Evolutionary conservation across 1,140 invertebrate genomes (phyloP).

Genomic region (Atta texana): DNA sequence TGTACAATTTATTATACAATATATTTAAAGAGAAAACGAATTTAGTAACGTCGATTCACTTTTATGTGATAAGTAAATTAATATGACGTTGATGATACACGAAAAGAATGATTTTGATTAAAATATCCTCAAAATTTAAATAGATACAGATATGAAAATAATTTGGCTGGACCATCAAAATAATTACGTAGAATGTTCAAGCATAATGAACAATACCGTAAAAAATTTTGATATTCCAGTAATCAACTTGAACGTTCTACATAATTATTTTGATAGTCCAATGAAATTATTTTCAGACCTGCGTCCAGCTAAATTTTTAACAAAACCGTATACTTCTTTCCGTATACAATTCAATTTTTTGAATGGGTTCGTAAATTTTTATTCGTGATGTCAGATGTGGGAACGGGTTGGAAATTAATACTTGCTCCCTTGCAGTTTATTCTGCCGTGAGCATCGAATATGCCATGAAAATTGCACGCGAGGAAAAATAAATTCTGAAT

Average conservation of each 20-base stretch:
- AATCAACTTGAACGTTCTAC: too few relatives aligned
- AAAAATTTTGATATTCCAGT: too few relatives aligned
- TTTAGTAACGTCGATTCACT: background rate
- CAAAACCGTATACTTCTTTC: too few relatives aligned
- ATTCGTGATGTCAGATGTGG: constrained; percentile 19
- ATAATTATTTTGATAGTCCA: too few relatives aligned
- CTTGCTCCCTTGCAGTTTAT: constrained; percentile 4
- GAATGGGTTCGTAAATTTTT: constrained; percentile 56
- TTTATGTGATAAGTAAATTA: background rate
- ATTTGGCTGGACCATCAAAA: too few relatives aligned
- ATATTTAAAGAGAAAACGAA: background rate
- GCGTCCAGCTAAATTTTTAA: too few relatives aligned
- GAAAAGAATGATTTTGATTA: too few relatives aligned
- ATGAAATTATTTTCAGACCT: too few relatives aligned
- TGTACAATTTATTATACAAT: background rate
- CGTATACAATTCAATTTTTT: constrained; percentile 14
- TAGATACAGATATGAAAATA: too few relatives aligned
- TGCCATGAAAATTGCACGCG: constrained; percentile 1
- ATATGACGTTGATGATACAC: background rate
- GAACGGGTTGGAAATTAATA: background rate
- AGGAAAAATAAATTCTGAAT: constrained; percentile 21
- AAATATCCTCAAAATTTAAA: too few relatives aligned
- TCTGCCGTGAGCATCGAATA: background rate
- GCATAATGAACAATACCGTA: too few relatives aligned
- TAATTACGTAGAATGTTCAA: too few relatives aligned